phyloP scores from a whole-genome alignment of 2,797 vertebrate genomes.

The Diceros bicornis region DNA sequence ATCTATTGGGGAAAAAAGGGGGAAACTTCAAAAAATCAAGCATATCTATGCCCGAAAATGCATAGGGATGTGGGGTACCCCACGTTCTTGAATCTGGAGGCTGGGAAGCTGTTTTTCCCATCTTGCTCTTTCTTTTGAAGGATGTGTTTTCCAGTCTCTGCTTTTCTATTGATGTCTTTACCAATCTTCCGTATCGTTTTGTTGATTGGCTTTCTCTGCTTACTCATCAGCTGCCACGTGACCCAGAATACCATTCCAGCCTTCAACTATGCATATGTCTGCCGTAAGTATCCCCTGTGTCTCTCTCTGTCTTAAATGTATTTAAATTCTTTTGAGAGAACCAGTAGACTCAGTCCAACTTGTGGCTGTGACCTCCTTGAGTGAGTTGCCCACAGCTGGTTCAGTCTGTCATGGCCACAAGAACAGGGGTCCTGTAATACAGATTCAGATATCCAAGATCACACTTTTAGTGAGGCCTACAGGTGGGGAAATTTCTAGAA shows the following conservation, averaged over 20 bases:
- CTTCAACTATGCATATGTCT: background rate
- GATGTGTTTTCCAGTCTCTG: background rate
- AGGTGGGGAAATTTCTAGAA: background rate
- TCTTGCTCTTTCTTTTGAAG: background rate
- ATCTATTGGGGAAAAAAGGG: background rate
- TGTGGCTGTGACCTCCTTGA: background rate
- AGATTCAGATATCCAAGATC: background rate
- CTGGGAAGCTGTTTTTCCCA: background rate
- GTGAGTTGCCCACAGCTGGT: background rate
- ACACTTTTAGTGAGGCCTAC: background rate
- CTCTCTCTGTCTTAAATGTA: background rate
- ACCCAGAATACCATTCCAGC: background rate
- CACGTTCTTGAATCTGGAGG: background rate
- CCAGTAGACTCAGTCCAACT: background rate
- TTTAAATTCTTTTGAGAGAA: background rate
- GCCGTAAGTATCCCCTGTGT: fast-evolving
- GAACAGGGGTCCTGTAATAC: background rate
- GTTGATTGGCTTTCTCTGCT: background rate
- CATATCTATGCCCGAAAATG: background rate
- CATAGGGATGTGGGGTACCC: background rate
- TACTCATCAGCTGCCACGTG: background rate
- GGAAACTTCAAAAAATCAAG: background rate
- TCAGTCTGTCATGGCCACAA: background rate
- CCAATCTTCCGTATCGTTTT: background rate
- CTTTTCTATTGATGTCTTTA: background rate